phyloP scores from a whole-genome alignment of 1,140 invertebrate species.

The Fopius arisanus region DNA sequence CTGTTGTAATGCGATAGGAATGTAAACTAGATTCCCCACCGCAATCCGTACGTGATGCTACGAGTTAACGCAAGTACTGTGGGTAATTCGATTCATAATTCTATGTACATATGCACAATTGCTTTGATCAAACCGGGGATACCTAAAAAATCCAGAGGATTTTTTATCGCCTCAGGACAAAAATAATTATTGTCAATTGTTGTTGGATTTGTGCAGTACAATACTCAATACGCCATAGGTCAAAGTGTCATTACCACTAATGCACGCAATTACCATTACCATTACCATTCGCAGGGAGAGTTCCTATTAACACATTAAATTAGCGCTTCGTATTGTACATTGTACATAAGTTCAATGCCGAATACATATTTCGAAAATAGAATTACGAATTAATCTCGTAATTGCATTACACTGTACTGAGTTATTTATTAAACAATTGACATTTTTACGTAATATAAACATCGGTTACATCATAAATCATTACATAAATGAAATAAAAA shows the following conservation, averaged over 20 bases:
- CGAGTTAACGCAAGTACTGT: not conserved
- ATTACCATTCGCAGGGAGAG: not conserved
- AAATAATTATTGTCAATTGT: no score
- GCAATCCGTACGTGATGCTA: not conserved
- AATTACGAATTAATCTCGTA: no score
- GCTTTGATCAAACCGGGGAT: not conserved
- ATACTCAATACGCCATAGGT: not conserved
- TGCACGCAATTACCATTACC: not conserved
- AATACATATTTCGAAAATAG: no score
- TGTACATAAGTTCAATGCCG: slow-evolving; percentile 5
- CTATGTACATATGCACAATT: not conserved
- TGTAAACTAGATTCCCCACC: not conserved
- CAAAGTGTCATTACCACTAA: not conserved
- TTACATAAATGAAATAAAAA: no score
- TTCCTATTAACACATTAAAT: slow-evolving; percentile 19
- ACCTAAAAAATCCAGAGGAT: not conserved
- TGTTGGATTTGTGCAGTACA: no score
- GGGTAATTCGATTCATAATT: not conserved
- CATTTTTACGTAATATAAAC: no score
- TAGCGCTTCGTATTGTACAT: slow-evolving; percentile 29
- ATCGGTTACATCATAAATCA: no score
- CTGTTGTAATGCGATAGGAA: not conserved
- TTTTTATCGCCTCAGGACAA: no score
- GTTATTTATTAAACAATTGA: no score
- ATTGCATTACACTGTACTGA: no score